phyloP scores from a whole-genome alignment of 2,113 vertebrate genomes.

The Neotoma lepida region DNA sequence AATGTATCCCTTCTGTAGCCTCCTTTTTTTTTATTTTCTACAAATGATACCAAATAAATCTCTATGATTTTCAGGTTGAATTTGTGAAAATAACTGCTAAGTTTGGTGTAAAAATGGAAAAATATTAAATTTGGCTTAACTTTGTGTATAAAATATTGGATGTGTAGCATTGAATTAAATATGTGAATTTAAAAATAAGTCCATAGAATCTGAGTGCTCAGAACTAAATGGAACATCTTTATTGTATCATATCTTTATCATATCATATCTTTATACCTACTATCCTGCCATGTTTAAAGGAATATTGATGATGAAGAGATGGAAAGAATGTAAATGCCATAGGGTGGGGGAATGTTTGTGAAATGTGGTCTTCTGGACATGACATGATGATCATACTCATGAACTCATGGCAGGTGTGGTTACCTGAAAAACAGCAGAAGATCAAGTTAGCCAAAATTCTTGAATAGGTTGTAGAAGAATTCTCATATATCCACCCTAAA shows the following conservation, averaged over 20 bases:
- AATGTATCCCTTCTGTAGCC: rapidly evolving
- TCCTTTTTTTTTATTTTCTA: not conserved
- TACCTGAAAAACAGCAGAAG: not conserved
- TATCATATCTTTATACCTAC: not conserved
- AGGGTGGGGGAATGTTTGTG: not conserved
- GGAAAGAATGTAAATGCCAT: not conserved
- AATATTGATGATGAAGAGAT: not conserved
- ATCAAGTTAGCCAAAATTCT: not conserved
- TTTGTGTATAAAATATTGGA: not conserved
- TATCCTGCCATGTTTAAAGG: not conserved
- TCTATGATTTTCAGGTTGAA: not conserved
- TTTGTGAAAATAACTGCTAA: not conserved
- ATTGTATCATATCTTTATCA: not conserved
- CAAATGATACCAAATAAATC: not conserved
- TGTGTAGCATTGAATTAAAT: not conserved
- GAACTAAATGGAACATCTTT: no score
- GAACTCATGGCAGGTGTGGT: rapidly evolving
- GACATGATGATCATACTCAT: no score
- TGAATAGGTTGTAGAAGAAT: not conserved
- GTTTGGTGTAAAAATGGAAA: not conserved
- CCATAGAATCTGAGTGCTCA: not conserved
- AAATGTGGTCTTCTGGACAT: not conserved
- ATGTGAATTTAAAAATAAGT: not conserved
- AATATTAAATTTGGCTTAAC: not conserved
- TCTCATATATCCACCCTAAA: not conserved